Evolutionary conservation across 2,113 vertebrate genomes (phyloP).

Genomic region (Cryptoleucopteryx plumbea): DNA sequence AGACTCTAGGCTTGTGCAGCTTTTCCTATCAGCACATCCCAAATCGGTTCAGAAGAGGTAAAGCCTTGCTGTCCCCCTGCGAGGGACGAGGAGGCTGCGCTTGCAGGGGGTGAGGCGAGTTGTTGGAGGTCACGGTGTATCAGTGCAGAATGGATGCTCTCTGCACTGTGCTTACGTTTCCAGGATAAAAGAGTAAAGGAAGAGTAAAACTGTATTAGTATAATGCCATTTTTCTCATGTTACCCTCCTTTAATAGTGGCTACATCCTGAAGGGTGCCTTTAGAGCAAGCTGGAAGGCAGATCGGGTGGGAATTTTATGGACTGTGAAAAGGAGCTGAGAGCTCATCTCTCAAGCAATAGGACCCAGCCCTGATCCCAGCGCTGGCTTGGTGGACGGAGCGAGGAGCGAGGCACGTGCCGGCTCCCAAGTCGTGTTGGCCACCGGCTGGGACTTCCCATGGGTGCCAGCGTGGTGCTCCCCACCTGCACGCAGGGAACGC

Average conservation of each 20-base stretch:
- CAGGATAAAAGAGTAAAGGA: not conserved
- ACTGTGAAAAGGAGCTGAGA: not conserved
- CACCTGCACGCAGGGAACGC: accelerated
- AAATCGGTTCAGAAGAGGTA: accelerated
- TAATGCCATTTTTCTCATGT: not conserved
- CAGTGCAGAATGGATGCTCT: accelerated
- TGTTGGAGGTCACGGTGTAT: not conserved
- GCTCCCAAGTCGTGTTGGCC: accelerated
- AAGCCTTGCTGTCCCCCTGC: not conserved
- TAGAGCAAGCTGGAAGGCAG: not conserved
- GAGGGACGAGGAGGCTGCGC: not conserved
- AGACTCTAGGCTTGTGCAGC: not conserved
- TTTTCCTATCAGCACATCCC: not conserved
- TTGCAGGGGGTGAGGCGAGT: not conserved
- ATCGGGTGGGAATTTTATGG: not conserved
- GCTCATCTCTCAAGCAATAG: not conserved
- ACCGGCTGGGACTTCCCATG: accelerated
- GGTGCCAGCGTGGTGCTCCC: no score
- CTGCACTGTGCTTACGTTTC: not conserved
- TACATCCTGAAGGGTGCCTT: not conserved
- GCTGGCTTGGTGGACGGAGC: not conserved
- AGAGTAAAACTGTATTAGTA: not conserved
- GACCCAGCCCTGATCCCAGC: not conserved
- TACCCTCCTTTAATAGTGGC: not conserved
- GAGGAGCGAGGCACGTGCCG: not conserved